These are phyloP conservation scores for Chrysomela aeneicollis DNA, from an alignment of 2,888 invertebrate genomes.

Conservation along the genomic window DNA sequence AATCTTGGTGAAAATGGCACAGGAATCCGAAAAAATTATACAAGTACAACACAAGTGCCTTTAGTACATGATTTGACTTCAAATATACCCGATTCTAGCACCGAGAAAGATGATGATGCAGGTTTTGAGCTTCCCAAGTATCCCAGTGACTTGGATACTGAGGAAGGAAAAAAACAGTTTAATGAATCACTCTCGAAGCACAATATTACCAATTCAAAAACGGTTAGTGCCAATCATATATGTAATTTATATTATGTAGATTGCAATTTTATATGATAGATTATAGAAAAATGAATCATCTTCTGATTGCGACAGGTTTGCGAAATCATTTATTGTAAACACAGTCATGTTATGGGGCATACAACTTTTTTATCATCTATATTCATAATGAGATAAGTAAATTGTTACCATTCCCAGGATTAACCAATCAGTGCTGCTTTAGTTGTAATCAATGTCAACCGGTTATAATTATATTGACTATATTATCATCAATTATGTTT, in stretches of 20 bases:
- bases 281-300: too few species aligned
- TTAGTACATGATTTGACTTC: conserved; percentile 24
- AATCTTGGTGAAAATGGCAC: conserved; percentile 64
- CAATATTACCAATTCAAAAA: conserved; percentile 61
- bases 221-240: too few species aligned
- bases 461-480: conserved; percentile 2
- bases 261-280: background rate
- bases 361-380: background rate
- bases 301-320: too few species aligned
- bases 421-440: conserved; percentile 1
- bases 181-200: conserved; percentile 61
- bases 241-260: too few species aligned
- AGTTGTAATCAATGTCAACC: conserved; percentile 19
- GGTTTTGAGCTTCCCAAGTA: conserved; percentile 54
- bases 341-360: background rate
- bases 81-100: conserved; percentile 26
- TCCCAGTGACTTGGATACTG: conserved; percentile 51
- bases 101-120: conserved; percentile 38
- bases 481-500: background rate
- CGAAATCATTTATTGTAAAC: too few species aligned
- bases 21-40: conserved; percentile 56
- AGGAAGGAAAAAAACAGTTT: conserved; percentile 48
- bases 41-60: conserved; percentile 28
- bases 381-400: background rate
- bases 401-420: background rate